These are phyloP conservation scores for Ammodytes marinus DNA, from an alignment of 2,113 vertebrate genomes.

Conservation along the genomic window DNA sequence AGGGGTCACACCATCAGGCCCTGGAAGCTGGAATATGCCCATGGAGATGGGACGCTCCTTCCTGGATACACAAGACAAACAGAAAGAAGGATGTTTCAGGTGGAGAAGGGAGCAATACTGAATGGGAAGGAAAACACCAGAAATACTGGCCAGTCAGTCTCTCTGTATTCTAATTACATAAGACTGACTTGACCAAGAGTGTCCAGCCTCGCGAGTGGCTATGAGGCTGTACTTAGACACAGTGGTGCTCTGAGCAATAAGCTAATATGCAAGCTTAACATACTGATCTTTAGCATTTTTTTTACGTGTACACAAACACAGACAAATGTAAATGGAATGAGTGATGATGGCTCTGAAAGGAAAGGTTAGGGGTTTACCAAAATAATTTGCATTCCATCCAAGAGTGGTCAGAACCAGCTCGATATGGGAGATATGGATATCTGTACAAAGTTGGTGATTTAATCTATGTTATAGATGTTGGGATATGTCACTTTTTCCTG, in stretches of 20 bases:
- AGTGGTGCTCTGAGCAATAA: neutral
- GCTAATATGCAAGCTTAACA: neutral
- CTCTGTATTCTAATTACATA: neutral
- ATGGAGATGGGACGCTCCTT: slow-evolving; percentile 96
- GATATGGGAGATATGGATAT: no score
- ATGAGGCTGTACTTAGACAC: neutral
- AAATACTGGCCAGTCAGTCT: neutral
- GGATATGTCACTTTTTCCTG: neutral
- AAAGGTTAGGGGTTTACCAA: neutral
- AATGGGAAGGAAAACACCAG: neutral
- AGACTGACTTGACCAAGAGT: neutral
- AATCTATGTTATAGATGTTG: no score
- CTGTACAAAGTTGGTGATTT: no score
- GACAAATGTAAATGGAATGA: neutral
- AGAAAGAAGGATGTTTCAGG: slow-evolving; percentile 2
- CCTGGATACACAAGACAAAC: slow-evolving; percentile 78
- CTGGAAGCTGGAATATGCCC: slow-evolving; percentile 92
- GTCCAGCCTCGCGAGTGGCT: neutral
- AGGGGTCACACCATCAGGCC: slow-evolving; percentile 89
- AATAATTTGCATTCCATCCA: no score
- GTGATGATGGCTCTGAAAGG: neutral
- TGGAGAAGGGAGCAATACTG: neutral
- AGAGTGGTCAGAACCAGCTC: no score
- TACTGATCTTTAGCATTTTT: neutral
- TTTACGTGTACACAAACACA: no score